Evolutionary conservation across 2,888 invertebrate genomes (phyloP).

Genomic region (Megalurothrips usitatus): DNA sequence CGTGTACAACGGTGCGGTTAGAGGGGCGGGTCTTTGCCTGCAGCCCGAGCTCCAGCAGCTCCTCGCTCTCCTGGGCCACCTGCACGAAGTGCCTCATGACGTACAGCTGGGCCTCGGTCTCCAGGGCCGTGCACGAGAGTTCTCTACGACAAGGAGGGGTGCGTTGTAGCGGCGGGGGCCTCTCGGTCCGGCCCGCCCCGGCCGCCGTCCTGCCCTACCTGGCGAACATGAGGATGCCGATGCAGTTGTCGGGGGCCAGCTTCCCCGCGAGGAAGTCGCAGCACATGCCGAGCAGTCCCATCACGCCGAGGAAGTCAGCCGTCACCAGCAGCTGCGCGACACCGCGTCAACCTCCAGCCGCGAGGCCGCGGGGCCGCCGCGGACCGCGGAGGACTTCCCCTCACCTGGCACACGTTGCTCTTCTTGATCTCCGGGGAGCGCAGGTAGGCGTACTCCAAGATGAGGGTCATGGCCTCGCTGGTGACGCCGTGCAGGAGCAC

Average conservation of each 20-base stretch:
- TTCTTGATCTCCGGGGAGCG: slow-evolving; percentile 69
- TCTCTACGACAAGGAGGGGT: slow-evolving; percentile 48
- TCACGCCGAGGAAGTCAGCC: slow-evolving; percentile 82
- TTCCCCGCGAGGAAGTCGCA: slow-evolving; percentile 67
- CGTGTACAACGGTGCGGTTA: neutral
- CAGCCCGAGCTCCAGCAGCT: slow-evolving; percentile 57
- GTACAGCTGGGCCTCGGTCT: slow-evolving; percentile 63
- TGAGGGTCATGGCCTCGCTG: slow-evolving; percentile 67
- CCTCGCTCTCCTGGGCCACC: slow-evolving; percentile 67
- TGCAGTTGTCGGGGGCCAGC: slow-evolving; percentile 71
- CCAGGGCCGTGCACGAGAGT: slow-evolving; percentile 68
- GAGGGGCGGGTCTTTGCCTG: neutral
- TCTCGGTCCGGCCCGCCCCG: neutral
- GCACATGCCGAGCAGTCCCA: slow-evolving; percentile 75
- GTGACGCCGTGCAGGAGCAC: slow-evolving; percentile 73
- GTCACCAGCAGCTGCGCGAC: slow-evolving; percentile 63
- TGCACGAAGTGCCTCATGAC: slow-evolving; percentile 69
- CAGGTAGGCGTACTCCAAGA: slow-evolving; percentile 82
- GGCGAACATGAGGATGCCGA: slow-evolving; percentile 80
- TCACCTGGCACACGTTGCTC: slow-evolving; percentile 64
- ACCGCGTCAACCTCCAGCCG: too few relatives aligned
- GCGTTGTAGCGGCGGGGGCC: too few relatives aligned
- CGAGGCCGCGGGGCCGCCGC: neutral
- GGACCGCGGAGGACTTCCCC: neutral
- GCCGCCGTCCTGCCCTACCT: slow-evolving; percentile 47